Evolutionary conservation across 1,140 invertebrate genomes (phyloP).

Genomic region (Harlomillsia oculata): DNA sequence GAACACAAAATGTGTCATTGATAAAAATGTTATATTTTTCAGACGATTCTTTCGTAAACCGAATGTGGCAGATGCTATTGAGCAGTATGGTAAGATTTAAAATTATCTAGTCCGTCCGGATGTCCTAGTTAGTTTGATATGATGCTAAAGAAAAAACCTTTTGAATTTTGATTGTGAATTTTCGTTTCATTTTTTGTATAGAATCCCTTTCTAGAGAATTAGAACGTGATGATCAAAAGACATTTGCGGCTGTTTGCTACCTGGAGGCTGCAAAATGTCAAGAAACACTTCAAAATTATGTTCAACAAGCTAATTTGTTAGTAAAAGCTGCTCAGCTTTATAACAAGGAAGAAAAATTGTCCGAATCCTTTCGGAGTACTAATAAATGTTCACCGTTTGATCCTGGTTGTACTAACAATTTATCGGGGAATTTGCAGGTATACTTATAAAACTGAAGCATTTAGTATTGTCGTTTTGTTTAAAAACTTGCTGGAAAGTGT

Average conservation of each 20-base stretch:
- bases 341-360: constrained; percentile 4
- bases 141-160: too few species aligned
- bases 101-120: not conserved
- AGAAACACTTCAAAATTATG: constrained; percentile 26
- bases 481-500: not conserved
- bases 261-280: constrained; percentile 33
- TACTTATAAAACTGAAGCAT: not conserved
- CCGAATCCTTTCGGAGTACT: not conserved
- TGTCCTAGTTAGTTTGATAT: too few species aligned
- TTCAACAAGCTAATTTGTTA: constrained; percentile 24
- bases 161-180: too few species aligned
- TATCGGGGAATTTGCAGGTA: constrained; percentile 15
- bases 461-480: not conserved
- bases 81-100: constrained; percentile 48
- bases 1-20: not conserved
- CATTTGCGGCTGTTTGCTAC: constrained; percentile 29
- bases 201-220: constrained; percentile 26
- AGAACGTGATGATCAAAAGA: constrained; percentile 27
- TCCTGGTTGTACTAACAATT: not conserved
- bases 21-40: constrained; percentile 35
- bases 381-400: not conserved
- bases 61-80: constrained; percentile 61
- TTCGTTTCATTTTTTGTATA: too few species aligned
- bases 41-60: constrained; percentile 65
- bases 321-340: constrained; percentile 20